A percentile compares a stretch with the other conserved stretches of the same genome.
Conservation (phyloP, 2,113 vertebrate genomes). For the Chlorodrepanis virens region DNA sequence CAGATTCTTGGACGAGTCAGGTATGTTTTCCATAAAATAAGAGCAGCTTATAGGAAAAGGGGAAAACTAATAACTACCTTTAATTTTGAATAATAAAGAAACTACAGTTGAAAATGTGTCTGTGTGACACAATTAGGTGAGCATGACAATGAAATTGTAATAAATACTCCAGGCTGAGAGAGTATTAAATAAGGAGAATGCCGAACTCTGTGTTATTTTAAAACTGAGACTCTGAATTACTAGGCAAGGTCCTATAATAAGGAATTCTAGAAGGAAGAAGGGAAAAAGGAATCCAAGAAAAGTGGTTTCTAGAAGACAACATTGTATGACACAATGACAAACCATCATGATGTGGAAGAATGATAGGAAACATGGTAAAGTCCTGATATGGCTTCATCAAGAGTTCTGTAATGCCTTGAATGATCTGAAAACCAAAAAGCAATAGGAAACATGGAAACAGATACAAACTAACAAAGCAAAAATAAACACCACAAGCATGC, state of each 20-base stretch:
- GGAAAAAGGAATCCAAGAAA: background rate
- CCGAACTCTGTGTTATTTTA: background rate
- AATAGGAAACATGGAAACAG: constrained; percentile 46
- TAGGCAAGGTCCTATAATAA: background rate
- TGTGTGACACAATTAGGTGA: background rate
- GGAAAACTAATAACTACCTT: background rate
- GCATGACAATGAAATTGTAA: background rate
- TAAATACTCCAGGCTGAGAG: background rate
- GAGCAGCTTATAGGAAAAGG: background rate
- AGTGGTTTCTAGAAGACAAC: background rate
- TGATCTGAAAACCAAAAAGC: constrained; percentile 62
- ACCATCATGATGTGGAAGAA: constrained; percentile 54
- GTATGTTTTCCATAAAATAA: background rate
- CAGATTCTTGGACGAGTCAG: background rate
- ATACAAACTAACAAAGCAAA: background rate
- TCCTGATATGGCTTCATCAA: constrained; percentile 50
- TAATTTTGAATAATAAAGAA: background rate
- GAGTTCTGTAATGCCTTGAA: constrained; percentile 46
- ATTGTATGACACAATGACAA: constrained; percentile 39
- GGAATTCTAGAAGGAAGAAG: constrained; percentile 2
- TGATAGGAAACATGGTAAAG: constrained; percentile 51
- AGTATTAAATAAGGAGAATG: background rate
- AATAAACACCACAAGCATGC: background rate
- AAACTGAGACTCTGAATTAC: background rate
- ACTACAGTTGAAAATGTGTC: background rate